Evolutionary conservation across 2,797 vertebrate species (phyloP), one percentile per base, ranked within the genome.

Genomic region (Tangara arthus): DNA sequence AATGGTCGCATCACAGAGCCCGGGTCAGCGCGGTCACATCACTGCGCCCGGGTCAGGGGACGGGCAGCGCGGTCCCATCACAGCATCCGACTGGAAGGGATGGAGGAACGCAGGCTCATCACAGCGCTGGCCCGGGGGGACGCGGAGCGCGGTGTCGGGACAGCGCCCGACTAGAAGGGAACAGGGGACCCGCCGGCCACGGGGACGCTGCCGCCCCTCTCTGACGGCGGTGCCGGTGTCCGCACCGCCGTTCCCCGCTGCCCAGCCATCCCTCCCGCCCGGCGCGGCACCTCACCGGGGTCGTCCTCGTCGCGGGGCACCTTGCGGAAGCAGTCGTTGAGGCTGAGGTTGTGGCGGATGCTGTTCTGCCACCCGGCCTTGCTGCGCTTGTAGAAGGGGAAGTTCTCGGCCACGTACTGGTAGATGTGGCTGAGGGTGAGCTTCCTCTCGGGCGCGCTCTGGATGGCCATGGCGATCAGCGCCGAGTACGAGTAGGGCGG

Each of bases 391-490:
- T 99, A 99, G 96, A 99, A 99, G 15, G 99, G 99, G 94, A 99
- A 99, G 75, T 99, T 99, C 76, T 99, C 99, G 34, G 99, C 99
- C 70, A 99, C 99, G 82, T 99, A 99, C 96, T 99, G 99, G 96
- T 99, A 99, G 73, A 99, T 99, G 97, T 99, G 99, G 96, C 99
- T 99, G 49, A 99, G 98, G 24, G 99, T 99, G 82, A 99, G 98
- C 94, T 99, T 99, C 97, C 99, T 99, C 65, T 99, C 99, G 59
- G 99, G 99, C 32, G 99, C 98, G 72, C 98, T 99, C 97, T 99
- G 99, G 97, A 99, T 99, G 89, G 99, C 99, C 99, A 99, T 99
- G 96, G 99, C 99, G 82, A 99, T 99, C 79, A 99, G 98, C 42
- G 99, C 99, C 0, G 99, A 99, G 98, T 99, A 99, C 2, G 99